Conservation (phyloP, 2,888 invertebrate species). For the Brenthis hecate region DNA sequence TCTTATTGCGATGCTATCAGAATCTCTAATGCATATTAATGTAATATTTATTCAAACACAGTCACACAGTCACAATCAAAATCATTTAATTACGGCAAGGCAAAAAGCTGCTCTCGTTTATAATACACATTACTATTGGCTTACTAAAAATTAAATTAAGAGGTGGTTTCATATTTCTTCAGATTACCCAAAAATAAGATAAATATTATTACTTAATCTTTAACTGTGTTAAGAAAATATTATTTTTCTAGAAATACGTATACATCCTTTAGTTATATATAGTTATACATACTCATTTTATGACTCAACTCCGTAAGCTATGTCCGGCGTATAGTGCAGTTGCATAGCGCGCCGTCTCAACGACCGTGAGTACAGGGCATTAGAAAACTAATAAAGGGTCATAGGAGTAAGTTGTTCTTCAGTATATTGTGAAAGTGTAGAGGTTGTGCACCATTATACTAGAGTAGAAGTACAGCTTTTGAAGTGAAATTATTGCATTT, state of each 20-base stretch:
- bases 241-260: not conserved
- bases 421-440: slow-evolving; percentile 22
- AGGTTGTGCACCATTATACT: slow-evolving; percentile 1
- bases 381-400: slow-evolving; percentile 32
- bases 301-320: slow-evolving; percentile 26
- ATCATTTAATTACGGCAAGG: too few species aligned
- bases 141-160: too few species aligned
- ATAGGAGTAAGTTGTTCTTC: slow-evolving; percentile 28
- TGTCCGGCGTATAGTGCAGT: slow-evolving; percentile 33
- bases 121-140: too few species aligned
- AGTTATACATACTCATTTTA: slow-evolving; percentile 21
- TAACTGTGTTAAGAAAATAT: too few species aligned
- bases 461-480: not conserved
- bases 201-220: too few species aligned
- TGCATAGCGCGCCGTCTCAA: slow-evolving; percentile 35
- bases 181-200: too few species aligned
- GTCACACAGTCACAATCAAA: not conserved
- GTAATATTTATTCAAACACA: not conserved
- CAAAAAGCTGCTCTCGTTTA: too few species aligned
- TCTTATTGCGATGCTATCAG: not conserved
- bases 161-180: too few species aligned
- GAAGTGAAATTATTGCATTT: too few species aligned
- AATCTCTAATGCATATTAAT: not conserved
- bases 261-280: not conserved
- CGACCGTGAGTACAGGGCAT: slow-evolving; percentile 29